A percentile compares a stretch with the other conserved stretches of the same genome.
phyloP scores from a whole-genome alignment of 1,140 invertebrate genomes.

The Doryteuthis pealeii region DNA sequence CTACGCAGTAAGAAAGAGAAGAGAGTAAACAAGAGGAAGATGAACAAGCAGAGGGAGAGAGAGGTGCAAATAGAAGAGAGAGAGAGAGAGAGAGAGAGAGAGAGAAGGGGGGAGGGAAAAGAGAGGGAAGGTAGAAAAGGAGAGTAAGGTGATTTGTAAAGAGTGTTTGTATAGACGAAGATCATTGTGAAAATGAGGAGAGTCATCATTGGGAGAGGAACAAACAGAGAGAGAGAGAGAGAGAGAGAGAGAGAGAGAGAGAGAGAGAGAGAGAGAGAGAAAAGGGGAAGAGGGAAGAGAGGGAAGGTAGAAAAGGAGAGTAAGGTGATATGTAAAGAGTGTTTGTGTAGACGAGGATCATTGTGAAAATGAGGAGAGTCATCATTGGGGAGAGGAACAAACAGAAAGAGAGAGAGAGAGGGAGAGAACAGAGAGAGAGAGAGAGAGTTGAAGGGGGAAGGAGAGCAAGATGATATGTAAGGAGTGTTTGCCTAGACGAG shows the following conservation, averaged over 20 bases:
- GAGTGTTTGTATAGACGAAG: background rate
- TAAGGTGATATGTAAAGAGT: background rate
- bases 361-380: background rate
- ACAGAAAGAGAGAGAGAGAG: background rate
- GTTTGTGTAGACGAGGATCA: background rate
- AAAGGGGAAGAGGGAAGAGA: background rate
- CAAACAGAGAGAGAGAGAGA: background rate
- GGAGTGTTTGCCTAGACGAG: no score
- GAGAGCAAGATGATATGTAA: no score
- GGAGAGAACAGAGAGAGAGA: background rate
- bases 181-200: background rate
- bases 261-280: background rate
- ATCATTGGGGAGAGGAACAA: background rate
- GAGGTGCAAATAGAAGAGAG: background rate
- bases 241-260: background rate
- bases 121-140: background rate
- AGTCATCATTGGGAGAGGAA: background rate
- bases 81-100: background rate
- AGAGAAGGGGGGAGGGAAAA: background rate
- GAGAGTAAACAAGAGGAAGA: no score
- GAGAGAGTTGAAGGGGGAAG: no score
- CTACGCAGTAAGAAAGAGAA: no score
- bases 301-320: background rate
- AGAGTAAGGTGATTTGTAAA: background rate
- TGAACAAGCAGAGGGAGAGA: no score